phyloP scores from a whole-genome alignment of 2,888 invertebrate species.

The Conchocele bisecta region DNA sequence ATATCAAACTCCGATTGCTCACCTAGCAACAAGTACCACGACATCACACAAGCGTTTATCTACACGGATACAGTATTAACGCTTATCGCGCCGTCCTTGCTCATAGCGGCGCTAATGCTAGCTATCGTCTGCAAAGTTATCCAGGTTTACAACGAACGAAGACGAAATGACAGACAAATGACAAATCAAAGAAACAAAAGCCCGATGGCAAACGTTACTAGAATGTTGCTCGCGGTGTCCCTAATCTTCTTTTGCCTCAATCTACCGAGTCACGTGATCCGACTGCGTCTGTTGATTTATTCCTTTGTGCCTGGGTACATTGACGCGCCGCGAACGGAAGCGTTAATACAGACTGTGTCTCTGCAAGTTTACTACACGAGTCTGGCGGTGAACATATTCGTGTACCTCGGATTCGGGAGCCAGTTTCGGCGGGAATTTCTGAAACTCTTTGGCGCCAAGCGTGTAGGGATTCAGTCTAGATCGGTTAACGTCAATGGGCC shows the following conservation, averaged over 20 bases:
- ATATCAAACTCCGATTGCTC: constrained; percentile 57
- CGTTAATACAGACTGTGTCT: constrained; percentile 52
- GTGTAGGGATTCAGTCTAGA: no score
- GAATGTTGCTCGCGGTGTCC: constrained; percentile 3
- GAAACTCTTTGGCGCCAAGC: no score
- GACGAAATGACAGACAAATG: not conserved
- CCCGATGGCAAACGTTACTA: constrained; percentile 1
- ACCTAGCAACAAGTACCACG: constrained; percentile 36
- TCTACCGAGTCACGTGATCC: constrained; percentile 11
- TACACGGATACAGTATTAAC: constrained; percentile 56
- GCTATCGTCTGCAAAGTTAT: constrained; percentile 11
- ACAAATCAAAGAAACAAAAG: not conserved
- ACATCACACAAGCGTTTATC: constrained; percentile 56
- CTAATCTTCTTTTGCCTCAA: constrained; percentile 1
- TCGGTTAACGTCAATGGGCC: no score
- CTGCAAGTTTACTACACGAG: constrained; percentile 70
- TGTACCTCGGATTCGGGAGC: constrained; percentile 68
- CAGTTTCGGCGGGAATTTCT: constrained; percentile 66
- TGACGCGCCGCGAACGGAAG: constrained; percentile 21
- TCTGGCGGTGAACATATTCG: constrained; percentile 68
- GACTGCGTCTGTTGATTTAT: constrained; percentile 1
- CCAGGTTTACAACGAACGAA: constrained; percentile 6
- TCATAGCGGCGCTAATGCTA: constrained; percentile 22
- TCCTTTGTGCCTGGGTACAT: constrained; percentile 25
- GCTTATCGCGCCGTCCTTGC: constrained; percentile 17